phyloP scores from a whole-genome alignment of 2,888 invertebrate genomes.

The Alloscopus bannaensis region DNA sequence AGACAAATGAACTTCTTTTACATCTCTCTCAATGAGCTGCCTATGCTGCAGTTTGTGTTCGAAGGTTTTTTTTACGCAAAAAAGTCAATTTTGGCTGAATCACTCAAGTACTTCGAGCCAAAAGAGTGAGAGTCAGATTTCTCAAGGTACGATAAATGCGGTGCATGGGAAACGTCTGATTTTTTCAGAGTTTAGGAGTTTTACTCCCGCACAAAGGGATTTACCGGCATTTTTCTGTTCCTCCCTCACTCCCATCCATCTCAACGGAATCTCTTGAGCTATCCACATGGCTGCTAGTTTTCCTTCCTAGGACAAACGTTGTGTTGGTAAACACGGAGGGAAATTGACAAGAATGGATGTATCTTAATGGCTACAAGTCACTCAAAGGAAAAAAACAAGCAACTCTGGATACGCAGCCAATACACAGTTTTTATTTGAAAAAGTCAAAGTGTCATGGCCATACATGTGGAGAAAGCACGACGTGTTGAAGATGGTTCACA shows the following conservation, averaged over 20 bases:
- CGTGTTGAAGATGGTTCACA: neutral
- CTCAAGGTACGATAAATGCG: neutral
- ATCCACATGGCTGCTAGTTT: neutral
- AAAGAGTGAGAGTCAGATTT: neutral
- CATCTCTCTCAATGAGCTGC: no score
- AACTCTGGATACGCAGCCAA: neutral
- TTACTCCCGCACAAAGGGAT: neutral
- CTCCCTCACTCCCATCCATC: no score
- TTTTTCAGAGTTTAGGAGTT: no score
- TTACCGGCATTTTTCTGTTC: neutral
- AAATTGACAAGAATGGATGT: constrained; percentile 34
- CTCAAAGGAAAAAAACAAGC: constrained; percentile 3
- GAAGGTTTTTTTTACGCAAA: constrained; percentile 1
- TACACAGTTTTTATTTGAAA: constrained; percentile 1
- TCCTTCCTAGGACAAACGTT: neutral
- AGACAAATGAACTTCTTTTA: no score
- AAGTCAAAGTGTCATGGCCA: constrained; percentile 34
- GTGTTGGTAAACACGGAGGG: neutral
- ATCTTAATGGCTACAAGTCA: constrained; percentile 35
- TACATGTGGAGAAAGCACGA: neutral
- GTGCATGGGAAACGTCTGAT: neutral
- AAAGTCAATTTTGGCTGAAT: constrained; percentile 25
- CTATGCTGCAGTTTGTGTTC: constrained; percentile 6
- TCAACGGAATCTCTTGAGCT: neutral
- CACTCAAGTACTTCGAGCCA: neutral